A percentile compares a stretch with the other conserved stretches of the same genome.
These are phyloP conservation scores for Aramus guarauna DNA, from an alignment of 2,113 vertebrate species.

Conservation along the genomic window DNA sequence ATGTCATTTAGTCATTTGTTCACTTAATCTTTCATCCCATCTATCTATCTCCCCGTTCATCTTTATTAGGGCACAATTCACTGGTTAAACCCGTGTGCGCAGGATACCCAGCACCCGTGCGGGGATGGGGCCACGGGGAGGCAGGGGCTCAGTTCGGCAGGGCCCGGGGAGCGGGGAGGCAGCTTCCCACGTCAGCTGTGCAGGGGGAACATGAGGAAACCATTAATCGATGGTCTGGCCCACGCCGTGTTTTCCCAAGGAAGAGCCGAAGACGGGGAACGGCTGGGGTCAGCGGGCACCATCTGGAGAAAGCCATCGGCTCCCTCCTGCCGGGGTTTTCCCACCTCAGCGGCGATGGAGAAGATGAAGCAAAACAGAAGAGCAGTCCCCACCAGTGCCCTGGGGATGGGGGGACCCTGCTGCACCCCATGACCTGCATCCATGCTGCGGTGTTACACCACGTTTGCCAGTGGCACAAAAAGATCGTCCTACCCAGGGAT, in stretches of 20 bases:
- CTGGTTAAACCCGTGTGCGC: fast-evolving
- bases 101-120: fast-evolving
- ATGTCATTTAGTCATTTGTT: neutral
- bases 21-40: neutral
- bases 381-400: fast-evolving
- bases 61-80: neutral
- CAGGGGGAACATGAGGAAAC: slow-evolving; percentile 31
- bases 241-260: neutral
- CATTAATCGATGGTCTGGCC: slow-evolving; percentile 41
- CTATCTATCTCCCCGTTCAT: neutral
- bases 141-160: neutral
- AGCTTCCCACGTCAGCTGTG: neutral
- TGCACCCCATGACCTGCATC: fast-evolving
- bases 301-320: slow-evolving; percentile 23
- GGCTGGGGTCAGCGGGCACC: slow-evolving; percentile 32
- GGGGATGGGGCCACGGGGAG: neutral
- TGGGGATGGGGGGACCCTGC: neutral
- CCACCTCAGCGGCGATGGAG: neutral
- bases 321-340: neutral
- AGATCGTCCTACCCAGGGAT: no score
- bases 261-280: slow-evolving; percentile 14
- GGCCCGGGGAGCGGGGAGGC: neutral
- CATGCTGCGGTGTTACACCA: fast-evolving
- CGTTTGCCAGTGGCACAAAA: neutral
- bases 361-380: neutral